phyloP scores from a whole-genome alignment of 2,888 invertebrate genomes.

The Desoria tigrina region DNA sequence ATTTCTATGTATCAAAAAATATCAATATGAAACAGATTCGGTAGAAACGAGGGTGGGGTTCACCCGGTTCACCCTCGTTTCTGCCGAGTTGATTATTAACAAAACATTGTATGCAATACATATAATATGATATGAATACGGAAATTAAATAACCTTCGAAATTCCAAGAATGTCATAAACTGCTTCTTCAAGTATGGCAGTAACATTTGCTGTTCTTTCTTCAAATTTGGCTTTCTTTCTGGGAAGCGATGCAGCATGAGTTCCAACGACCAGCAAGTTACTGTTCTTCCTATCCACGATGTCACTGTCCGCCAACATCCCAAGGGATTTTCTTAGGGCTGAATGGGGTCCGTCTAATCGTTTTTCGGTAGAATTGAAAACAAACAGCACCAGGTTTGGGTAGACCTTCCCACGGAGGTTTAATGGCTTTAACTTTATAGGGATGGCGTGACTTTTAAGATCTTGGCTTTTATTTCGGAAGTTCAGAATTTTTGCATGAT shows the following conservation, averaged over 20 bases:
- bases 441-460: neutral
- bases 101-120: too few species aligned
- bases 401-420: conserved; percentile 1
- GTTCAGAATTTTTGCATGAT: conserved; percentile 5
- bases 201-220: neutral
- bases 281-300: conserved; percentile 15
- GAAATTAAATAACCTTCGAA: neutral
- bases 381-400: conserved; percentile 27
- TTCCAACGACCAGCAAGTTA: conserved; percentile 22
- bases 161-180: conserved; percentile 6
- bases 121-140: too few species aligned
- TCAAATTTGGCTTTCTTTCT: neutral
- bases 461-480: neutral
- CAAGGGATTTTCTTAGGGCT: conserved; percentile 9
- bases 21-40: too few species aligned
- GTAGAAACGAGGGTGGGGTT: too few species aligned
- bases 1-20: too few species aligned
- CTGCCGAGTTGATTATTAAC: too few species aligned
- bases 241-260: conserved; percentile 3
- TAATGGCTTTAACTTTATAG: neutral
- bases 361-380: conserved; percentile 12
- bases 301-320: neutral
- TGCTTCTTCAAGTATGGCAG: neutral
- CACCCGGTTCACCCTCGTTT: too few species aligned
- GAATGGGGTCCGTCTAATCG: conserved; percentile 9